Conservation (phyloP, 1,140 invertebrate species). For the Nebria ingens region DNA sequence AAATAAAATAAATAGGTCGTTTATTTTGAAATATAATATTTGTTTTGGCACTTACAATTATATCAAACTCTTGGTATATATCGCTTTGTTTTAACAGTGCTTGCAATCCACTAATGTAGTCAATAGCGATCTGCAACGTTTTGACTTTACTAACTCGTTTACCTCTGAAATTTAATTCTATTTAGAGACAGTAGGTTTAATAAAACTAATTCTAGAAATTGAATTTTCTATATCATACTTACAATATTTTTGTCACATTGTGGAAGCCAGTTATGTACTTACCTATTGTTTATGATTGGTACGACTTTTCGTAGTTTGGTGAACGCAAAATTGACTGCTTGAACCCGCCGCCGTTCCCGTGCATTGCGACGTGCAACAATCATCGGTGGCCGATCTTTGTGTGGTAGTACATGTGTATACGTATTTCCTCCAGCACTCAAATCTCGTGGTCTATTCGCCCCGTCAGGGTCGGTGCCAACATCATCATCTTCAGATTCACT, state of each 20-base stretch:
- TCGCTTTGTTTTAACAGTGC: conserved; percentile 21
- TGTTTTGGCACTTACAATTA: background rate
- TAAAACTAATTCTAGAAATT: no score
- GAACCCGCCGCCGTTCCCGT: conserved; percentile 42
- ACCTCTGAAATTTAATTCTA: conserved; percentile 25
- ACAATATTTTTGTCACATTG: background rate
- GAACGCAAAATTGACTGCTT: conserved; percentile 46
- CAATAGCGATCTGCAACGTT: conserved; percentile 35
- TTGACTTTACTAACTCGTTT: conserved; percentile 39
- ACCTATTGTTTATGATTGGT: conserved; percentile 35
- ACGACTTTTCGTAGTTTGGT: conserved; percentile 38
- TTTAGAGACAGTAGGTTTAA: background rate
- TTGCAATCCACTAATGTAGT: conserved; percentile 36
- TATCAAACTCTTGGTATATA: background rate
- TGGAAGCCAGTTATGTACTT: conserved; percentile 11
- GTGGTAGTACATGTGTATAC: background rate
- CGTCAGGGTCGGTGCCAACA: no score
- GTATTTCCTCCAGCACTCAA: background rate
- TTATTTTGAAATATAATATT: background rate
- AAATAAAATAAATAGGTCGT: background rate
- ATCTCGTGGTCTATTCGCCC: no score
- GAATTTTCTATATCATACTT: background rate
- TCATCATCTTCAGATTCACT: background rate
- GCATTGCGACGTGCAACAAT: conserved; percentile 46
- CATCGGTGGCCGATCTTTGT: conserved; percentile 35